phyloP scores from a whole-genome alignment of 1,140 invertebrate genomes.

The Thaumatotibia leucotreta region DNA sequence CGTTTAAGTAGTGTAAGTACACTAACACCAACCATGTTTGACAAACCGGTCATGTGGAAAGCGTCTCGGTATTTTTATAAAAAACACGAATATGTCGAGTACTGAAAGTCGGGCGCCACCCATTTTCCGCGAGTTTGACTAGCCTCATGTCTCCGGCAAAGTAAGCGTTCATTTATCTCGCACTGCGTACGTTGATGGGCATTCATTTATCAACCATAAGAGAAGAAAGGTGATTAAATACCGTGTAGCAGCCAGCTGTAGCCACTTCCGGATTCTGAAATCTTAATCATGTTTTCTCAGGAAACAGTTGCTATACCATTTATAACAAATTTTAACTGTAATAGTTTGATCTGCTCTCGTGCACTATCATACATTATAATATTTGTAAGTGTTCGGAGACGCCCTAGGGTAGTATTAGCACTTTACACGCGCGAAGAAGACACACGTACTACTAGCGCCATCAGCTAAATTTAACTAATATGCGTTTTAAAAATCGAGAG shows the following conservation, averaged over 20 bases:
- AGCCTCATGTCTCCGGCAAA: slow-evolving; percentile 10
- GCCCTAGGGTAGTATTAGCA: too few species aligned
- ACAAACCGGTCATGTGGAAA: background rate
- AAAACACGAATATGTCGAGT: background rate
- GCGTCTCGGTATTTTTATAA: background rate
- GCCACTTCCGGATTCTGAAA: background rate
- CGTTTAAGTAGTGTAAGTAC: background rate
- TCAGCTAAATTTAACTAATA: background rate
- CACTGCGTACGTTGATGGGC: slow-evolving; percentile 22
- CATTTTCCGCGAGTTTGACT: slow-evolving; percentile 23
- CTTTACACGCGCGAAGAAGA: too few species aligned
- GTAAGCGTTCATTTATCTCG: slow-evolving; percentile 27
- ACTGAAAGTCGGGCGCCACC: slow-evolving; percentile 5
- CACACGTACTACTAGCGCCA: background rate
- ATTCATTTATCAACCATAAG: slow-evolving; percentile 24
- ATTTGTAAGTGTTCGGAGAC: too few species aligned
- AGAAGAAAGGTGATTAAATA: background rate
- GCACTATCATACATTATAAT: too few species aligned
- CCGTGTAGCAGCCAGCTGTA: background rate
- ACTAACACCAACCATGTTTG: background rate
- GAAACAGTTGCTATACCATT: too few species aligned
- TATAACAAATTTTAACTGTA: too few species aligned
- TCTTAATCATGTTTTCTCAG: background rate
- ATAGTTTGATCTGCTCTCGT: too few species aligned
- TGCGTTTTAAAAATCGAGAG: background rate